phyloP scores from a whole-genome alignment of 2,113 vertebrate species.

The Oxygymnocypris stewartii region DNA sequence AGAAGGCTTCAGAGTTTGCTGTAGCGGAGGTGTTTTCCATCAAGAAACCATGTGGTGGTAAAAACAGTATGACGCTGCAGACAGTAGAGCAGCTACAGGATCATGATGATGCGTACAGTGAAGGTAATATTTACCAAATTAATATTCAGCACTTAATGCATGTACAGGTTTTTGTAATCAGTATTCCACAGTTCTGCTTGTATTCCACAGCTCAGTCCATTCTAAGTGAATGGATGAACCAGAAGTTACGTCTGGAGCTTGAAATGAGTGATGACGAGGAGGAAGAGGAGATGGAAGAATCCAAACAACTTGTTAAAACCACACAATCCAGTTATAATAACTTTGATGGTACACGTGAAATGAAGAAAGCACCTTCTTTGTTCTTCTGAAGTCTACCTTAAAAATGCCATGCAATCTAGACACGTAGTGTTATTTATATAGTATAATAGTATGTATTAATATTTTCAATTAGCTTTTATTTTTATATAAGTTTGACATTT shows the following conservation, averaged over 20 bases:
- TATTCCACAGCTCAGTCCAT: slow-evolving; percentile 80
- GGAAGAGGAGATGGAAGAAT: slow-evolving; percentile 52
- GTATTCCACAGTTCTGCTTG: not conserved
- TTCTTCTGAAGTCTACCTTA: not conserved
- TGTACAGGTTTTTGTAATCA: not conserved
- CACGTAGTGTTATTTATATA: not conserved
- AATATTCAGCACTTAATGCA: not conserved
- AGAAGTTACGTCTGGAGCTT: slow-evolving; percentile 79
- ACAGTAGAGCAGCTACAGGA: slow-evolving; percentile 75
- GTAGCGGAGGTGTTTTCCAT: slow-evolving; percentile 76
- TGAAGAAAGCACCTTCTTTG: not conserved
- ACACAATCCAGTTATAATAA: slow-evolving; percentile 64
- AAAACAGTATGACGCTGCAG: slow-evolving; percentile 66
- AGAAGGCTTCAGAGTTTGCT: slow-evolving; percentile 78
- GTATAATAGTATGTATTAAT: not conserved
- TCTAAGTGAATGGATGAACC: slow-evolving; percentile 84
- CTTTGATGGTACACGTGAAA: slow-evolving; percentile 83
- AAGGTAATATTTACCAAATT: slow-evolving; percentile 74
- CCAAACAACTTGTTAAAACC: slow-evolving; percentile 44
- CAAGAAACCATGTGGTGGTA: slow-evolving; percentile 59
- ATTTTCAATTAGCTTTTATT: not conserved
- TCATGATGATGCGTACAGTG: slow-evolving; percentile 77
- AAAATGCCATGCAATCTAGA: not conserved
- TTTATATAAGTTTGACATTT: too few species aligned
- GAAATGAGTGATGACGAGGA: slow-evolving; percentile 75